Evolutionary conservation across 2,113 vertebrate species (phyloP), one percentile per base, ranked within the genome.

Genomic region (Struthidea cinerea): DNA sequence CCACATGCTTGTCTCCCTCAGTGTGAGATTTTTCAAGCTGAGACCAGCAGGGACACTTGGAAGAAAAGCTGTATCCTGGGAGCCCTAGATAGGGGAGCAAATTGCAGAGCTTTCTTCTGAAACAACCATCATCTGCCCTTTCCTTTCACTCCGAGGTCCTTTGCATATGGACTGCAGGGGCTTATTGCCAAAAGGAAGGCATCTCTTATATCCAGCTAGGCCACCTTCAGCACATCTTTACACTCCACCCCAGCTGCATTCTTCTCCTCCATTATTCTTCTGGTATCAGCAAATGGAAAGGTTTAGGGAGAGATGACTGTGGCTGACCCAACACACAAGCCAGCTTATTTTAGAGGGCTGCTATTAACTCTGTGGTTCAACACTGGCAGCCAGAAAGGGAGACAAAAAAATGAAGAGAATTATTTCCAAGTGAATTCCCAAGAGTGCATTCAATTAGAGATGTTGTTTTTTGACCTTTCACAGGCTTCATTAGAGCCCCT

Each of bases 341-440:
- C 47, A 49, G 57, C 16, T 87, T 93, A 92, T 87, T 93, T 95
- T 53, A 84, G 59, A 9, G 4, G 30, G 77, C 87, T 96, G 59
- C 81, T 94, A 9, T 77, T 90, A 57, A 37, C 75, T 90, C 89
- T 75, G 55, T 96, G 88, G 90, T 70, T 96, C 89, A 55, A 76
- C 39, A 32, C 37, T 84, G 81, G 83, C 92, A 91, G 78, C 37
- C 87, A 96, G 71, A 95, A 33, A 60, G n/a, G 30, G 76, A 92
- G 80, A 75, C 41, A 90, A 78, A 97, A 68, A 89, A 81, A 85
- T 33, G n/a, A 85, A 67, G 47, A 44, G 33, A 60, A 82, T 77
- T 75, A 63, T 74, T 94, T 90, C 77, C 50, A 73, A 90, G 87
- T 41, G 26, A 93, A 89, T 95, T 89, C 94, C 73, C 74, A 33